phyloP scores from a whole-genome alignment of 1,140 invertebrate genomes.

The Drosophila saltans region DNA sequence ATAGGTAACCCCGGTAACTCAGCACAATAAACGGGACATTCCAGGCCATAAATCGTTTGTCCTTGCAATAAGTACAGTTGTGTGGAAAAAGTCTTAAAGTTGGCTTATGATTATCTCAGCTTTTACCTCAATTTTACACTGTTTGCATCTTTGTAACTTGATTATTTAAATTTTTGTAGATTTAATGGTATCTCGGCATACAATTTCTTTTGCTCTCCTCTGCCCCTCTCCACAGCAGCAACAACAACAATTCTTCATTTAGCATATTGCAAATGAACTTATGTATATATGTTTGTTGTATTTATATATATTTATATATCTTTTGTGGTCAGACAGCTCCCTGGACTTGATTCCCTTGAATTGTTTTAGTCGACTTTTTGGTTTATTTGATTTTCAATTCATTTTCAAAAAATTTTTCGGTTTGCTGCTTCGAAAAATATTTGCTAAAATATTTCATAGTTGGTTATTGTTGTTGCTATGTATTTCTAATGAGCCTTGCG shows the following conservation, averaged over 20 bases:
- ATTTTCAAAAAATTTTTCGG: slow-evolving; percentile 48
- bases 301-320: background rate
- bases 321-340: slow-evolving; percentile 1
- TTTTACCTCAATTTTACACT: no score
- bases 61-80: no score
- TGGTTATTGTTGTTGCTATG: slow-evolving; percentile 55
- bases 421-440: slow-evolving; percentile 35
- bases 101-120: no score
- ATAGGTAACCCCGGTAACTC: no score
- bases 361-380: slow-evolving; percentile 27
- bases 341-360: no score
- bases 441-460: slow-evolving; percentile 25
- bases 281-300: background rate
- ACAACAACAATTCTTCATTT: background rate
- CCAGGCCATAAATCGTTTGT: no score
- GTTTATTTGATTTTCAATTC: slow-evolving; percentile 70
- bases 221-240: no score
- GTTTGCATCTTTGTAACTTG: no score
- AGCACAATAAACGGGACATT: no score
- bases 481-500: slow-evolving; percentile 76
- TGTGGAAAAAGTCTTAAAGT: no score
- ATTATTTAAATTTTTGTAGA: background rate
- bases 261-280: background rate
- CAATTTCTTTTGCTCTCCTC: background rate
- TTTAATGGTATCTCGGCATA: background rate